phyloP scores from a whole-genome alignment of 2,888 invertebrate genomes.

The Limnephilus lunatus region DNA sequence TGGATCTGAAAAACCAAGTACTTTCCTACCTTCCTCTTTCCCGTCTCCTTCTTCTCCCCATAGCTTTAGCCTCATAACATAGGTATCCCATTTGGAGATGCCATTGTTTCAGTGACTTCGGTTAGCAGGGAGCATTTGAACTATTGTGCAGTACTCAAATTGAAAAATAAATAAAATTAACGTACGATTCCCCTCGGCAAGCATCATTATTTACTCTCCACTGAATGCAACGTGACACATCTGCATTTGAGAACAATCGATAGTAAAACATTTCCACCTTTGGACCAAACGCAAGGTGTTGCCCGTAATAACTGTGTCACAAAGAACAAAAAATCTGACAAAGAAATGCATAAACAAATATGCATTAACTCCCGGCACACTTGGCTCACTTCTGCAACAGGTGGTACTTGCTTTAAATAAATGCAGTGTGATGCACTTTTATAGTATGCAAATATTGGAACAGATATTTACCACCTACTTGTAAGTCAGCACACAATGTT shows the following conservation, averaged over 20 bases:
- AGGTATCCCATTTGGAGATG: too few relatives aligned
- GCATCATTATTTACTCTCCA: background rate
- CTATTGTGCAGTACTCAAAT: background rate
- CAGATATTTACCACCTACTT: background rate
- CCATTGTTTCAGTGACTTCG: too few relatives aligned
- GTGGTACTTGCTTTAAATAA: background rate
- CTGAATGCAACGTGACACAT: constrained; percentile 47
- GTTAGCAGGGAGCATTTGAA: background rate
- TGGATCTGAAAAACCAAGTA: too few relatives aligned
- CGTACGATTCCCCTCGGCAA: background rate
- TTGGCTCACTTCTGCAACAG: constrained; percentile 3
- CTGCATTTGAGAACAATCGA: constrained; percentile 49
- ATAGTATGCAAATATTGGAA: background rate
- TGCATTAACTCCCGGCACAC: background rate
- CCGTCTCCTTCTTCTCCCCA: too few relatives aligned
- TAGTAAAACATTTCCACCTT: constrained; percentile 35
- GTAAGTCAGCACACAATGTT: background rate
- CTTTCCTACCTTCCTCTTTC: too few relatives aligned
- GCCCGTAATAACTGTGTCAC: constrained; percentile 33
- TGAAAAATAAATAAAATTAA: background rate
- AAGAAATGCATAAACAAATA: background rate
- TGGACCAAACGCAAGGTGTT: constrained; percentile 11
- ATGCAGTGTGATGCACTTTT: constrained; percentile 3
- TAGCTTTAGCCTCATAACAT: too few relatives aligned
- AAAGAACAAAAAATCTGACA: constrained; percentile 6